Evolutionary conservation across 2,113 vertebrate genomes (phyloP).

Genomic region (Anas platyrhynchos): DNA sequence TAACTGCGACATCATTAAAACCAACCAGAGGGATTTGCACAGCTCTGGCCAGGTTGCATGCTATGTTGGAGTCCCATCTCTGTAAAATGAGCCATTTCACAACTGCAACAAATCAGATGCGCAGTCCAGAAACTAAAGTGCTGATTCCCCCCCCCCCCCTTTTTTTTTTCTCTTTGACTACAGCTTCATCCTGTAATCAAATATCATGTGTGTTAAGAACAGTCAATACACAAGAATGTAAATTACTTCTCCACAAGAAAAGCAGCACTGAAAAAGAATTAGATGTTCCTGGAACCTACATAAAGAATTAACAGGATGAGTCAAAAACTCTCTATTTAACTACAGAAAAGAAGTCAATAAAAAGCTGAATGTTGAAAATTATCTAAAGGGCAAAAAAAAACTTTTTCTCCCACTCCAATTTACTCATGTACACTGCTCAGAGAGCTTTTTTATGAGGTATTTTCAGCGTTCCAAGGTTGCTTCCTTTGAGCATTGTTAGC

Average conservation of each 20-base stretch:
- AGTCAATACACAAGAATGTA: slow-evolving; percentile 46
- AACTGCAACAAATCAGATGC: background rate
- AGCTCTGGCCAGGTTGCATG: background rate
- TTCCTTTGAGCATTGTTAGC: slow-evolving; percentile 59
- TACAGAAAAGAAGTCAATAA: slow-evolving; percentile 21
- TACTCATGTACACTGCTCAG: slow-evolving; percentile 4
- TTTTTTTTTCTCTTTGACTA: background rate
- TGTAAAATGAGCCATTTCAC: background rate
- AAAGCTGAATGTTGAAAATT: slow-evolving; percentile 26
- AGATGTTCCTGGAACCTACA: slow-evolving; percentile 47
- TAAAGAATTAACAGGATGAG: slow-evolving; percentile 29
- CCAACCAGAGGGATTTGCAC: background rate
- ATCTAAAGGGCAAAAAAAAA: background rate
- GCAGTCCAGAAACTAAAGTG: background rate
- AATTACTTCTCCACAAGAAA: slow-evolving; percentile 59
- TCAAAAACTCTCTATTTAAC: slow-evolving; percentile 40
- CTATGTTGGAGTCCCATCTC: background rate
- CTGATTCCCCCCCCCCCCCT: background rate
- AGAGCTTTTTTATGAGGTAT: slow-evolving; percentile 38
- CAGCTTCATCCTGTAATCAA: slow-evolving; percentile 1
- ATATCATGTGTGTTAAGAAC: background rate
- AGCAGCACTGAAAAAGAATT: slow-evolving; percentile 22
- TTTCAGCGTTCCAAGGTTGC: slow-evolving; percentile 46
- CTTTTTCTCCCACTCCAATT: slow-evolving; percentile 9
- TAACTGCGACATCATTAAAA: background rate